Percentiles rank a stretch among this genome's conserved stretches.
Conservation (phyloP, 2,888 invertebrate genomes). For the Mongoloraphidia duomilia region DNA sequence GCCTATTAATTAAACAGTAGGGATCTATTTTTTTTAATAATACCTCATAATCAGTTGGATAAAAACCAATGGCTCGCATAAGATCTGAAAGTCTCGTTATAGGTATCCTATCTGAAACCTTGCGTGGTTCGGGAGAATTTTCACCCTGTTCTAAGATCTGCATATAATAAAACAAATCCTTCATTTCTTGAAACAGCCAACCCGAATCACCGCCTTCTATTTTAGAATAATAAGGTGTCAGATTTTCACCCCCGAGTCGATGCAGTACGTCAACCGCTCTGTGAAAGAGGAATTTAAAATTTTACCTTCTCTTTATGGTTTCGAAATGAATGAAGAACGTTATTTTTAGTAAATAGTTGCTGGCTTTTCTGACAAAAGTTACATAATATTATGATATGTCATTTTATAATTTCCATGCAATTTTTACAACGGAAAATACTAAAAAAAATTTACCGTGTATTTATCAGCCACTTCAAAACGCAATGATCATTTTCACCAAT, state of each 20-base stretch:
- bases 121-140: conserved; percentile 43
- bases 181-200: conserved; percentile 54
- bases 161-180: conserved; percentile 62
- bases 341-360: no score
- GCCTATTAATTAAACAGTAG: background rate
- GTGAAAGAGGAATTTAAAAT: conserved; percentile 2
- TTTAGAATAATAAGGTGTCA: conserved; percentile 55
- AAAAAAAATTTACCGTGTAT: conserved; percentile 29
- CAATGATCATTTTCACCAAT: conserved; percentile 36
- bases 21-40: background rate
- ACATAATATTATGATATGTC: conserved; percentile 23
- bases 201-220: conserved; percentile 56
- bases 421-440: no score
- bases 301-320: conserved; percentile 22
- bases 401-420: no score
- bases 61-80: conserved; percentile 61
- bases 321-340: conserved; percentile 19
- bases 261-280: conserved; percentile 38
- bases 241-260: conserved; percentile 36
- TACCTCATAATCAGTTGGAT: conserved; percentile 57
- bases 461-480: conserved; percentile 42
- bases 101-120: conserved; percentile 43
- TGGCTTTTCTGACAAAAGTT: no score
- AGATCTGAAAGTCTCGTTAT: conserved; percentile 55
- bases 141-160: conserved; percentile 60